Base-by-base conservation (phyloP, 2,113 vertebrate genomes). In the Chionodraco myersi region DNA sequence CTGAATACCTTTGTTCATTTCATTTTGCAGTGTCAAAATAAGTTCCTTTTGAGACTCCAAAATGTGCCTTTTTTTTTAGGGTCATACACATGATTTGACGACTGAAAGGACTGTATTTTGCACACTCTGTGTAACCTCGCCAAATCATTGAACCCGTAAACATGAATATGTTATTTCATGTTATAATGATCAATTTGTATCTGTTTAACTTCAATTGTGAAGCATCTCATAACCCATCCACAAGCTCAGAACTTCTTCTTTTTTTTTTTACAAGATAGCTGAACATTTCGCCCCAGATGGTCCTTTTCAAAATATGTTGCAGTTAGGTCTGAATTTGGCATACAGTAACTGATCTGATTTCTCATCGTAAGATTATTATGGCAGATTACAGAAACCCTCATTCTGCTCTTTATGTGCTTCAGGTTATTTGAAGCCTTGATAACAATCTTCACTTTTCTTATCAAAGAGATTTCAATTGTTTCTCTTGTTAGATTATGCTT, bases 361-460 rank as follows among this genome's bases (percentile, higher is more conserved):
- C 5, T 41, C 36, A 41, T 41, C 6, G 3, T 23, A 44, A 63
- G 8, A 15, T 62, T 51, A 16, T 64, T 15, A 34, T 51, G 16
- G 1, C n/a, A 61, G 77, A 64, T 73, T 36, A 12, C 23, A 48
- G 16, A 21, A 30, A 21, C 18, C 52, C 10, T 41, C 36, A 41
- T 41, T 41, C 36, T 6, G 36, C 36, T 41, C 36, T 41, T 41
- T 7, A 1, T 41, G 36, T 41, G 36, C 26, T 16, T 56, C 45
- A 9, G 59, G 58, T 62, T 58, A 51, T 71, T 76, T 51, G 12
- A 70, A 69, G 44, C 56, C 6, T 62, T 11, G 15, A 51, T 57
- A 64, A 58, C 57, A 61, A 12, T 45, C 4, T 58, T 47, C 41
- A 41, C 13, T 59, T 52, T 52, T 21, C 21, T 7, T 41, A 34